Conservation (phyloP, 2,797 vertebrate genomes). For the Kryptopterus vitreolus region DNA sequence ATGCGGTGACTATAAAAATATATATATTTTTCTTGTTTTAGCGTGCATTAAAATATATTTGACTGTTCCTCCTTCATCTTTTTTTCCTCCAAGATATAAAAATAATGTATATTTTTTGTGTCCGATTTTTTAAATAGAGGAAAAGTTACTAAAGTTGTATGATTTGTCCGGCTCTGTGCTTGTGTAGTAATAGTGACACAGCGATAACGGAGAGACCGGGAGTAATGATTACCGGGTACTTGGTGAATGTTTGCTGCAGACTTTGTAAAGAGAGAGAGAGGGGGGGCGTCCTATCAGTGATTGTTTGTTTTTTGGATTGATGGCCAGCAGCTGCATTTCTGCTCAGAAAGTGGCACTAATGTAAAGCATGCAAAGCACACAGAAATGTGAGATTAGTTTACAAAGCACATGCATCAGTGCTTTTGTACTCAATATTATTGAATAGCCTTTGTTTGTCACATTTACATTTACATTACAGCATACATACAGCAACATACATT, state of each 20-base stretch:
- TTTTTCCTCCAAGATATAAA: background rate
- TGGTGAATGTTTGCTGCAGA: background rate
- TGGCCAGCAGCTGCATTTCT: background rate
- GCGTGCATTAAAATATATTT: background rate
- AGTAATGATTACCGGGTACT: background rate
- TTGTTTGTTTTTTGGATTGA: background rate
- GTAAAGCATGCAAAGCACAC: background rate
- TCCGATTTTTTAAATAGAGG: background rate
- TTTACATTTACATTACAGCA: too few species aligned
- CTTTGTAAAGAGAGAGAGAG: background rate
- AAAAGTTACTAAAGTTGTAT: background rate
- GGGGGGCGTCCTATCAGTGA: background rate
- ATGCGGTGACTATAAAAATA: background rate
- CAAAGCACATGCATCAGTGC: background rate
- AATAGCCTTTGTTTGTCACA: too few species aligned
- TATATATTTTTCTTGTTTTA: background rate
- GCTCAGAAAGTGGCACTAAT: background rate
- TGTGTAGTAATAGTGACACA: background rate
- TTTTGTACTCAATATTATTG: too few species aligned
- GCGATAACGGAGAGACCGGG: background rate
- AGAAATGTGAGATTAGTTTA: background rate
- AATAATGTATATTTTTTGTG: too few species aligned
- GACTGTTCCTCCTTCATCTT: too few species aligned
- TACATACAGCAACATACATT: too few species aligned
- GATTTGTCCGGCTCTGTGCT: background rate